Conservation (phyloP, 1,140 invertebrate genomes). For the Drosophila auraria region DNA sequence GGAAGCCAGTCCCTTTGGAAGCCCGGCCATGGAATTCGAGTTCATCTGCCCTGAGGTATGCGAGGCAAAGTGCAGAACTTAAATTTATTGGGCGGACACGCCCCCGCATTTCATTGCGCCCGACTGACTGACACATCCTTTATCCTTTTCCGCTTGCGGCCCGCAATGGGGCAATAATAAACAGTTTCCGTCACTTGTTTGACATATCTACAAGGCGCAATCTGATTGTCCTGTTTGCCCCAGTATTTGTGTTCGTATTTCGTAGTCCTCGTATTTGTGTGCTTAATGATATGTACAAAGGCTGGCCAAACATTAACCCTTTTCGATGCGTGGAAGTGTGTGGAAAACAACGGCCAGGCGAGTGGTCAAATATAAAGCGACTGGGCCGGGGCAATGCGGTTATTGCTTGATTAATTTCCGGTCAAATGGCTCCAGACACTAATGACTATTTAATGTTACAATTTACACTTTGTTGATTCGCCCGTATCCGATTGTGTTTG, state of each 20-base stretch:
- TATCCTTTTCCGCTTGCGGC: constrained; percentile 71
- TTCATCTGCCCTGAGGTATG: constrained; percentile 29
- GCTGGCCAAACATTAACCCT: constrained; percentile 72
- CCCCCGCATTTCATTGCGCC: constrained; percentile 1
- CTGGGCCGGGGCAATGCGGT: constrained; percentile 50
- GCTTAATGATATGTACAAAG: constrained; percentile 79
- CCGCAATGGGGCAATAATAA: constrained; percentile 75
- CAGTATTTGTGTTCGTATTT: background rate
- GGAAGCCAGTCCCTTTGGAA: constrained; percentile 3
- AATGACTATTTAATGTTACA: constrained; percentile 83
- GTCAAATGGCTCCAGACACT: constrained; percentile 77
- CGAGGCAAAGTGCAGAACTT: constrained; percentile 11
- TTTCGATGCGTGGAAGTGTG: constrained; percentile 36
- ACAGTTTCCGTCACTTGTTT: constrained; percentile 80
- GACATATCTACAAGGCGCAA: constrained; percentile 75
- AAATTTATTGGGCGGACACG: constrained; percentile 34
- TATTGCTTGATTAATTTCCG: constrained; percentile 84
- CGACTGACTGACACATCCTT: constrained; percentile 63
- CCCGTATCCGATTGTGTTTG: constrained; percentile 37
- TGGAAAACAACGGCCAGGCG: constrained; percentile 40
- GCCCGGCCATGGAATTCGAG: constrained; percentile 13
- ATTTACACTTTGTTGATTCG: constrained; percentile 83
- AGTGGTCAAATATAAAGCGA: constrained; percentile 78
- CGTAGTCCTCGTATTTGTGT: constrained; percentile 42
- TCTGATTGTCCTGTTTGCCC: constrained; percentile 36